Evolutionary conservation across 1,140 invertebrate genomes (phyloP).

Genomic region (Drosophila nannoptera): DNA sequence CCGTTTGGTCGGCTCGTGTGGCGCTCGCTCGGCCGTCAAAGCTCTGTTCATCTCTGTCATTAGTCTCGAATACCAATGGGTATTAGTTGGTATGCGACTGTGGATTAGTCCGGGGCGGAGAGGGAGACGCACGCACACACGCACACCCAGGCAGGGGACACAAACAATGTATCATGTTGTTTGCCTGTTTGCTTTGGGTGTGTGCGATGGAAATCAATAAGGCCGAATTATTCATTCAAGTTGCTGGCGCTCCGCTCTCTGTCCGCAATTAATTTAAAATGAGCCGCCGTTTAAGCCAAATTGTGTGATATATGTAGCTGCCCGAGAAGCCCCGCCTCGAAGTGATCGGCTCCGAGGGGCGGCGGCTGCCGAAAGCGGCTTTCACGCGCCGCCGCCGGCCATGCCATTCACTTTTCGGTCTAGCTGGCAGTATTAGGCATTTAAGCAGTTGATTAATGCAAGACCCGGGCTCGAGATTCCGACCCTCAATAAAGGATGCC

Average conservation of each 20-base stretch:
- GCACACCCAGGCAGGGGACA: constrained; percentile 1
- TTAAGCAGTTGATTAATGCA: constrained; percentile 64
- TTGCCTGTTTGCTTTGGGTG: constrained; percentile 21
- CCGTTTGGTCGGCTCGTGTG: constrained; percentile 15
- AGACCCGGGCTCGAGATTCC: neutral
- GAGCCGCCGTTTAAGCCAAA: constrained; percentile 53
- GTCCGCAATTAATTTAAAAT: constrained; percentile 68
- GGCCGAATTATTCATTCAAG: constrained; percentile 55
- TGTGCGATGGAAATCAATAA: constrained; percentile 51
- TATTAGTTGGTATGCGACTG: constrained; percentile 42
- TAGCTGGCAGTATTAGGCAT: constrained; percentile 31
- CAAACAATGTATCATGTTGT: constrained; percentile 30
- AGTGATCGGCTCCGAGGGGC: neutral
- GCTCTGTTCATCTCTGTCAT: constrained; percentile 51
- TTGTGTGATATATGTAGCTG: constrained; percentile 15
- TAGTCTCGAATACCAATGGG: constrained; percentile 56
- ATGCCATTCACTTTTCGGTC: constrained; percentile 33
- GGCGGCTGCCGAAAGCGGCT: constrained; percentile 37
- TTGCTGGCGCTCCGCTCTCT: constrained; percentile 15
- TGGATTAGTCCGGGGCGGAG: constrained; percentile 31
- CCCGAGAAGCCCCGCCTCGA: neutral
- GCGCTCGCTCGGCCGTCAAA: constrained; percentile 18
- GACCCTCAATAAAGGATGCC: too few species aligned
- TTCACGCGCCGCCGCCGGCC: constrained; percentile 53
- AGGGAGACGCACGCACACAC: constrained; percentile 1